Evolutionary conservation across 2,888 invertebrate species (phyloP), one percentile per base, ranked within the genome.

Genomic region (Netelia inedita): DNA sequence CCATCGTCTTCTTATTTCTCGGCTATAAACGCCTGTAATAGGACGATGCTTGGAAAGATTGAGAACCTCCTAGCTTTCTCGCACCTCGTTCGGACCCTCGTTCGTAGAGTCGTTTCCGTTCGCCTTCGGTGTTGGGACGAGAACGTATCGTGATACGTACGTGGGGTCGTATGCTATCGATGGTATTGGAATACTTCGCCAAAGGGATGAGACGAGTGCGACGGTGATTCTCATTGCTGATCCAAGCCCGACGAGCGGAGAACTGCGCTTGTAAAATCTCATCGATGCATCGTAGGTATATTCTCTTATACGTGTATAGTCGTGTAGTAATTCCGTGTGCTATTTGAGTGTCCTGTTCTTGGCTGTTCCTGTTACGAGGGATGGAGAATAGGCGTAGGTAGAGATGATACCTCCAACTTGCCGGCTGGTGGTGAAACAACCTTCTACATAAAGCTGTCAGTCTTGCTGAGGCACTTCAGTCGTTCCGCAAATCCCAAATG

Each of bases 11-110:
- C 66, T 79, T 73, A 73, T 79, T 79, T 43, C 72, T 59, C 1
- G 35, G 65, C 72, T 66, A 66, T 72, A 73, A 79, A 79, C 43
- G 63, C 43, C 50, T 57, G 63, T 73, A 72, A 79, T 79, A 57
- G 79, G 65, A 65, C 46, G 79, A 57, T 66, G 63, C 63, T 63
- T 35, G n/a, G 35, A 63, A 57, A 53, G 53, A 59, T 46, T 35
- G 65, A 43, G 65, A 57, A 35, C 35, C 35, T 79, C 57, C 57
- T 23, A n/a, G 41, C 63, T 43, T 23, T 57, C 71, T 74, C 53
- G 35, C 53, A 63, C 19, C 16, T 65, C 65, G 74, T 74, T 74
- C 76, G 57, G 59, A 35, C 50, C 53, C 41, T 65, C 72, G 65
- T 73, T 59, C 35, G 35, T 3, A 63, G 73, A n/a, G 59, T 73